A percentile compares a stretch with the other conserved stretches of the same genome.
Conservation (phyloP, 2,888 invertebrate species). For the Hartigia nigra region DNA sequence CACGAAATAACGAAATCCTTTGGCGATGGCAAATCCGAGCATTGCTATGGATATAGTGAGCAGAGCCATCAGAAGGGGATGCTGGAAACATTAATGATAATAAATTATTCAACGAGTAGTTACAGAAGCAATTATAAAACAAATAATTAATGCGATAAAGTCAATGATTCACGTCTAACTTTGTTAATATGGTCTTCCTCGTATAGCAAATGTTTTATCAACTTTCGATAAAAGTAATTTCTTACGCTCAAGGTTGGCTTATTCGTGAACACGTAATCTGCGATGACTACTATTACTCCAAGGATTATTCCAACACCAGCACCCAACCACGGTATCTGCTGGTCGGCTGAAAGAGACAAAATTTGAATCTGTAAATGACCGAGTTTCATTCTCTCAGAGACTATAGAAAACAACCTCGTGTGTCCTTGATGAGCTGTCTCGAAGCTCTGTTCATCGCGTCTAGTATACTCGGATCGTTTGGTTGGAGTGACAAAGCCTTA, state of each 20-base stretch:
- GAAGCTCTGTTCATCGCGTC: slow-evolving; percentile 73
- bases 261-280: slow-evolving; percentile 75
- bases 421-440: slow-evolving; percentile 71
- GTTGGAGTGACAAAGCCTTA: slow-evolving; percentile 75
- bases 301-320: slow-evolving; percentile 78
- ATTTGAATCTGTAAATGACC: neutral
- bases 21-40: slow-evolving; percentile 76
- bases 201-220: neutral
- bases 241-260: slow-evolving; percentile 75
- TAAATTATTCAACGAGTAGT: neutral
- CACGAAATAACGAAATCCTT: slow-evolving; percentile 69
- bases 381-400: slow-evolving; percentile 25
- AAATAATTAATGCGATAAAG: too few relatives aligned
- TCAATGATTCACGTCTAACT: neutral
- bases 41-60: slow-evolving; percentile 76
- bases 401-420: slow-evolving; percentile 66
- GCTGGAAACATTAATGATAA: slow-evolving; percentile 66
- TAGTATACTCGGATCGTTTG: slow-evolving; percentile 74
- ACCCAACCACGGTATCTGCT: slow-evolving; percentile 80
- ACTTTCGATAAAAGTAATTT: slow-evolving; percentile 29
- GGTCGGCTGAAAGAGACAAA: slow-evolving; percentile 70
- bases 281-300: slow-evolving; percentile 76
- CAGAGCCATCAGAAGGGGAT: slow-evolving; percentile 79
- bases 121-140: neutral
- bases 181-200: neutral